Percentiles rank a stretch among this genome's conserved stretches.
Conservation (phyloP, 2,113 vertebrate genomes). For the Callopanchax toddi region DNA sequence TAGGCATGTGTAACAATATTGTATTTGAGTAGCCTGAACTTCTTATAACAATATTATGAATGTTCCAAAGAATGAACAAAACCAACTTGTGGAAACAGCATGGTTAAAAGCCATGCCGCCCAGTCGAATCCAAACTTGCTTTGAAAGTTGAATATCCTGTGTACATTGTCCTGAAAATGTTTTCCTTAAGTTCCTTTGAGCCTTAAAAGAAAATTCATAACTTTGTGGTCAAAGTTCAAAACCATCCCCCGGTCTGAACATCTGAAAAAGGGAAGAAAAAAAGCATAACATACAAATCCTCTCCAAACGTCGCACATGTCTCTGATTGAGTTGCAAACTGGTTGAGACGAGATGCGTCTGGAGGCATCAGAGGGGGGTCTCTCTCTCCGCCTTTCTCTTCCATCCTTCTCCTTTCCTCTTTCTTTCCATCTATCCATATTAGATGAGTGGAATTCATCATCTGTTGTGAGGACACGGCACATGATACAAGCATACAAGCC, state of each 20-base stretch:
- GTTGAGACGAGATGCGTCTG: conserved; percentile 64
- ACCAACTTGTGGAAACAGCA: conserved; percentile 65
- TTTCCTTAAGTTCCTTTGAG: conserved; percentile 68
- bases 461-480: conserved; percentile 69
- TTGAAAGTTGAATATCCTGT: conserved; percentile 80
- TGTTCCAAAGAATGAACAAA: conserved; percentile 59
- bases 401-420: conserved; percentile 28
- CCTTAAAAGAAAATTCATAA: conserved; percentile 80
- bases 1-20: conserved; percentile 28
- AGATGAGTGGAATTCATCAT: conserved; percentile 80
- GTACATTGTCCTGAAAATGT: conserved; percentile 64
- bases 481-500: conserved; percentile 75
- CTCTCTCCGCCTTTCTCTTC: conserved; percentile 35
- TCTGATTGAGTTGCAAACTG: conserved; percentile 80
- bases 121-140: conserved; percentile 70
- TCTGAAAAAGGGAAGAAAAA: conserved; percentile 39
- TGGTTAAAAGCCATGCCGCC: conserved; percentile 64
- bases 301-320: conserved; percentile 67
- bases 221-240: conserved; percentile 80
- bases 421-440: conserved; percentile 46
- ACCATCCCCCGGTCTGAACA: conserved; percentile 36
- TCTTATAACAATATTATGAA: conserved; percentile 60
- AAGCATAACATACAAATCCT: conserved; percentile 55
- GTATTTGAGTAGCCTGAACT: conserved; percentile 37
- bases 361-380: conserved; percentile 62